Percentiles rank a stretch among this genome's conserved stretches.
Conservation (phyloP, 1,140 invertebrate species). For the Tetraneura akinire region DNA sequence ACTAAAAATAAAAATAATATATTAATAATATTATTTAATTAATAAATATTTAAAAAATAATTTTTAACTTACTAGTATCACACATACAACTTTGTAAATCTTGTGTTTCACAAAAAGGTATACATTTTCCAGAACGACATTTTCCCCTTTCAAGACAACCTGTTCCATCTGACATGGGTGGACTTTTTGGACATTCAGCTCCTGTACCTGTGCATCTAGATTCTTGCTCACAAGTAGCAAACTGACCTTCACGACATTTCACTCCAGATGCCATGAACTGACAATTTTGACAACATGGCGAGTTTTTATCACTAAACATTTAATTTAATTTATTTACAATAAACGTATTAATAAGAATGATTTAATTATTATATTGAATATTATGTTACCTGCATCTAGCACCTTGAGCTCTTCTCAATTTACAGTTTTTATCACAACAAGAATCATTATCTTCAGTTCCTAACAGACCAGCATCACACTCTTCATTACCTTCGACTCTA, state of each 20-base stretch:
- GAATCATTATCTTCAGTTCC: constrained; percentile 88
- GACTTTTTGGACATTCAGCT: constrained; percentile 75
- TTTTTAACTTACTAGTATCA: constrained; percentile 73
- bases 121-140: constrained; percentile 81
- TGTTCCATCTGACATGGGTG: constrained; percentile 84
- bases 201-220: constrained; percentile 75
- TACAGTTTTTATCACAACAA: constrained; percentile 92
- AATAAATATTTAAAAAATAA: neutral
- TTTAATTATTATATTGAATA: neutral
- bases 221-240: constrained; percentile 87
- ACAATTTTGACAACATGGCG: constrained; percentile 89
- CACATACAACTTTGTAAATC: constrained; percentile 92
- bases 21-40: neutral
- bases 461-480: constrained; percentile 90
- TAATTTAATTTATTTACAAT: constrained; percentile 2
- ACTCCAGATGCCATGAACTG: constrained; percentile 77
- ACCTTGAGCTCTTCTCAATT: constrained; percentile 74
- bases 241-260: constrained; percentile 84
- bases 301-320: constrained; percentile 87
- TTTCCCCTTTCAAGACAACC: constrained; percentile 85
- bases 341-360: too few species aligned
- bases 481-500: constrained; percentile 89
- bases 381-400: constrained; percentile 76
- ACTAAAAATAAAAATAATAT: constrained; percentile 63
- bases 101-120: constrained; percentile 90